These are phyloP conservation scores for Drosophila aldrichi DNA, from an alignment of 2,888 invertebrate genomes.

Conservation along the genomic window DNA sequence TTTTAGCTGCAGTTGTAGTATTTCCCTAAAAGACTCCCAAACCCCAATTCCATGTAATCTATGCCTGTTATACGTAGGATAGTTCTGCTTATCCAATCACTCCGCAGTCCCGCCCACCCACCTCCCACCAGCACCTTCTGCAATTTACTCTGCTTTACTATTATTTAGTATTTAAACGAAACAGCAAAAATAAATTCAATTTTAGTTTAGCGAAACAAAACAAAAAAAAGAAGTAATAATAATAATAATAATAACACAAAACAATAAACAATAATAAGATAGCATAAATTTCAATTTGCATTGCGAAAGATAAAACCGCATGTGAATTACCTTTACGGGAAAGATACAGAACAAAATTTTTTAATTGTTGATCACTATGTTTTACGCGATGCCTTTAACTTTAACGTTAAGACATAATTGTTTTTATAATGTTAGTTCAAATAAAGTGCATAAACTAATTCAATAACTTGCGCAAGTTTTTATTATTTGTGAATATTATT, in stretches of 20 bases:
- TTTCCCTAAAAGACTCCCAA: no score
- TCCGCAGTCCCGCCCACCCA: neutral
- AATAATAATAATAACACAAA: neutral
- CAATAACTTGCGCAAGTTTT: neutral
- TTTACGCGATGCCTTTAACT: slow-evolving; percentile 59
- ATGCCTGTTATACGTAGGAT: slow-evolving; percentile 24
- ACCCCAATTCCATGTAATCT: neutral
- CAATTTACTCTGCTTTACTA: slow-evolving; percentile 76
- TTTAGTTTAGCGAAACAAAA: slow-evolving; percentile 34
- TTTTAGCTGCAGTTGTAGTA: slow-evolving; percentile 38
- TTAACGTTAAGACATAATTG: slow-evolving; percentile 57
- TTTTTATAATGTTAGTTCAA: slow-evolving; percentile 74
- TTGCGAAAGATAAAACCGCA: no score
- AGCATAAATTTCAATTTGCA: slow-evolving; percentile 50
- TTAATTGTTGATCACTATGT: slow-evolving; percentile 77
- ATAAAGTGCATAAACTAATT: slow-evolving; percentile 69
- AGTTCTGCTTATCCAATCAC: neutral
- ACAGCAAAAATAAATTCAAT: slow-evolving; percentile 44
- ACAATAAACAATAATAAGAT: slow-evolving; percentile 29
- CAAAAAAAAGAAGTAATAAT: slow-evolving; percentile 5
- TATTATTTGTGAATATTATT: neutral
- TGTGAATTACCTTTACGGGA: no score
- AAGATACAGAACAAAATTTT: no score
- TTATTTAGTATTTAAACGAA: slow-evolving; percentile 74
- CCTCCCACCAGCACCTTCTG: slow-evolving; percentile 30